Evolutionary conservation across 2,797 vertebrate species (phyloP).

Genomic region (Natrix natrix): DNA sequence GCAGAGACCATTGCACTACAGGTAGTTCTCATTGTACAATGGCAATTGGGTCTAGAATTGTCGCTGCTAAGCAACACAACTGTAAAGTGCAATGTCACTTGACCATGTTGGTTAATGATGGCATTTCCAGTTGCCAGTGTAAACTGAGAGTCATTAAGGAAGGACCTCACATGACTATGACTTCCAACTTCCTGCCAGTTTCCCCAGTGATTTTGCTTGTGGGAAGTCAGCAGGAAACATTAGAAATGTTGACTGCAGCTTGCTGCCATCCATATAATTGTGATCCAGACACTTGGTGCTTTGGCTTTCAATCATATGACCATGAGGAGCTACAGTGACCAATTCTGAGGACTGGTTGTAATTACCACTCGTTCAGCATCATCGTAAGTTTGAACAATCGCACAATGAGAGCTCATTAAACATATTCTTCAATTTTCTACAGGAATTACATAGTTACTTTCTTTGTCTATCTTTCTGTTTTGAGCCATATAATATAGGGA

Average conservation of each 20-base stretch:
- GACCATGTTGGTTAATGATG: not conserved
- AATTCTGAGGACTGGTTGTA: not conserved
- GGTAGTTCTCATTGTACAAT: not conserved
- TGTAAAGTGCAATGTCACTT: not conserved
- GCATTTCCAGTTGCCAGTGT: not conserved
- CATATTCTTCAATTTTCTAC: not conserved
- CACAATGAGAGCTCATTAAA: not conserved
- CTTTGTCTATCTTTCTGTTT: not conserved
- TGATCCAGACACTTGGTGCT: not conserved
- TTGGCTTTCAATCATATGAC: not conserved
- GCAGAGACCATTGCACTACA: not conserved
- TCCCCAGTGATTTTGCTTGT: not conserved
- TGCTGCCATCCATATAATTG: not conserved
- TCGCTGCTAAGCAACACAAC: not conserved
- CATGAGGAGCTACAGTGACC: not conserved
- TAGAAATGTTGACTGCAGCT: not conserved
- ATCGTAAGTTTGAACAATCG: too few species aligned
- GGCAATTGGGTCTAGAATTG: not conserved
- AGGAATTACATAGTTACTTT: not conserved
- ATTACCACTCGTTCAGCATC: not conserved
- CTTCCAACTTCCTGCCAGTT: not conserved
- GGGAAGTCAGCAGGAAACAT: not conserved
- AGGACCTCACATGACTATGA: not conserved
- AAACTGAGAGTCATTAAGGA: not conserved
- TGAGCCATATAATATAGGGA: not conserved